phyloP scores from a whole-genome alignment of 2,888 invertebrate genomes.

The Elgonia sp. region DNA sequence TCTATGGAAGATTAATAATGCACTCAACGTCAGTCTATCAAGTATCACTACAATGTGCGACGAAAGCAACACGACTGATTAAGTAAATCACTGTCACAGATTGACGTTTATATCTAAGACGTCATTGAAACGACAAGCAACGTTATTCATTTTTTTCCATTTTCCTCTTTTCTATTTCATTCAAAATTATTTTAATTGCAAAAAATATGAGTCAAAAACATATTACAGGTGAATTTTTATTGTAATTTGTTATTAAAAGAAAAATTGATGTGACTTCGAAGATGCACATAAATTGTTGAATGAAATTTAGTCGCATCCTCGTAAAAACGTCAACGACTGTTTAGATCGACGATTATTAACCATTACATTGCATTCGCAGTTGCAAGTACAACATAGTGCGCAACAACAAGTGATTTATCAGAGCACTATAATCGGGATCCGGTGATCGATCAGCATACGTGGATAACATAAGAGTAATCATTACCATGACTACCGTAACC shows the following conservation, averaged over 20 bases:
- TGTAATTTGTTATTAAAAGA: too few species aligned
- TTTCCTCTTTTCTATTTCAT: background rate
- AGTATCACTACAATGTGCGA: constrained; percentile 70
- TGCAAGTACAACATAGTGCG: constrained; percentile 29
- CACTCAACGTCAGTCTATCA: constrained; percentile 70
- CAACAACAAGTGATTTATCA: constrained; percentile 69
- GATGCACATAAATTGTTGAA: constrained; percentile 27
- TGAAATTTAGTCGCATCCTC: constrained; percentile 39
- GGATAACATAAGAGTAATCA: constrained; percentile 77
- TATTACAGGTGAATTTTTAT: too few species aligned
- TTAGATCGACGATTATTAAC: constrained; percentile 67
- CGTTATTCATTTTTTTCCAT: constrained; percentile 28
- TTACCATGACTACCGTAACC: constrained; percentile 79
- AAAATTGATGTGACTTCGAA: background rate
- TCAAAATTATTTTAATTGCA: too few species aligned
- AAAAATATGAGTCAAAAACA: too few species aligned
- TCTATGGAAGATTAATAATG: constrained; percentile 70
- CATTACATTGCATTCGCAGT: constrained; percentile 57
- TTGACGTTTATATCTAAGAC: constrained; percentile 68
- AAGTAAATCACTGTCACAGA: constrained; percentile 68
- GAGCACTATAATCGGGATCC: constrained; percentile 67
- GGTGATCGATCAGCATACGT: constrained; percentile 77
- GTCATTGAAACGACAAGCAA: constrained; percentile 49
- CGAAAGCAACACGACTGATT: constrained; percentile 69
- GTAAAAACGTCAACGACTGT: constrained; percentile 38